Conservation (phyloP, 2,888 invertebrate species). For the Aspidiotus destructor region DNA sequence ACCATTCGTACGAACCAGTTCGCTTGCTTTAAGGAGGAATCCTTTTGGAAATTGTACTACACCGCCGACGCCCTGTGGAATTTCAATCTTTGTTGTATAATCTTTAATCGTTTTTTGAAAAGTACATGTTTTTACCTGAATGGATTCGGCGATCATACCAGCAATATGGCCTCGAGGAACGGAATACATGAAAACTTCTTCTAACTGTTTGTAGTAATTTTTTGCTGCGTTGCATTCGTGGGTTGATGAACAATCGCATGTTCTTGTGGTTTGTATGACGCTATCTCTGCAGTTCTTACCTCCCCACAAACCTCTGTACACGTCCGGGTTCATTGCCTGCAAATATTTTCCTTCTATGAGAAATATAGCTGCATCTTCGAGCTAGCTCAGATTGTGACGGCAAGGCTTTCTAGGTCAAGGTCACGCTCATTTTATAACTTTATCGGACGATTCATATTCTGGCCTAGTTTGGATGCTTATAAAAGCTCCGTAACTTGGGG, state of each 20-base stretch:
- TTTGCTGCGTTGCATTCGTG: conserved; percentile 61
- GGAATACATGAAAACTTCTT: conserved; percentile 66
- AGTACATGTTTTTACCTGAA: conserved; percentile 53
- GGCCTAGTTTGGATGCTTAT: too few species aligned
- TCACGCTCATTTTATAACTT: too few species aligned
- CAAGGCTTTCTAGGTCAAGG: too few species aligned
- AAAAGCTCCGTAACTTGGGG: too few species aligned
- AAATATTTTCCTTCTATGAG: background rate
- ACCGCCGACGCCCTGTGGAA: conserved; percentile 72
- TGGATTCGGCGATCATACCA: conserved; percentile 87
- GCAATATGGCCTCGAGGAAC: conserved; percentile 70
- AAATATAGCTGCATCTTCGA: too few species aligned
- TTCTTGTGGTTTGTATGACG: conserved; percentile 58
- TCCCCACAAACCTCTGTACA: conserved; percentile 83
- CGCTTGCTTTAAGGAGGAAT: conserved; percentile 70
- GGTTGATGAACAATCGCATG: conserved; percentile 53
- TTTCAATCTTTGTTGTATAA: background rate
- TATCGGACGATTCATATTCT: too few species aligned
- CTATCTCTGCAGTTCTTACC: conserved; percentile 82
- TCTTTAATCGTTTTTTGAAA: background rate
- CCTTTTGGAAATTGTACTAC: conserved; percentile 83
- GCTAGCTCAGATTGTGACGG: too few species aligned
- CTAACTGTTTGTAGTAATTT: conserved; percentile 72
- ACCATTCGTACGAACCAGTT: conserved; percentile 66
- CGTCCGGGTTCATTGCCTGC: conserved; percentile 82